Percentiles rank a stretch among this genome's conserved stretches.
phyloP scores from a whole-genome alignment of 2,797 vertebrate species.

The Spea hammondii region DNA sequence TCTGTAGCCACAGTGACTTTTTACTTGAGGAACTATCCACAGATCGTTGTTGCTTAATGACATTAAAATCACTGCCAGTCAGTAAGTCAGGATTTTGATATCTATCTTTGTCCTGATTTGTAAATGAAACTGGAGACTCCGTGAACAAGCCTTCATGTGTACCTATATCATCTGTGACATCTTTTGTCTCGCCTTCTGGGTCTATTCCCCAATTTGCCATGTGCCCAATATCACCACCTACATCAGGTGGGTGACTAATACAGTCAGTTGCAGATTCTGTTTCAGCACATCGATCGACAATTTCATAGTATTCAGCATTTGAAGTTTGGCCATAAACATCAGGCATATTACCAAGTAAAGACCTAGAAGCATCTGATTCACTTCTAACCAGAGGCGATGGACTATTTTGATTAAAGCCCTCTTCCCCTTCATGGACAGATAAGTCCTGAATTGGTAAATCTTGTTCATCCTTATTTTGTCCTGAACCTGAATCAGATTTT shows the following conservation, averaged over 20 bases:
- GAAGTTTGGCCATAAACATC: not conserved
- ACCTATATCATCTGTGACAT: conserved; percentile 26
- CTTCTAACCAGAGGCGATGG: not conserved
- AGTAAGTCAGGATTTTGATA: not conserved
- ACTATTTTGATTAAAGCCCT: accelerated
- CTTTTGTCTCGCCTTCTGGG: conserved; percentile 48
- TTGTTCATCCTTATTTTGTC: accelerated
- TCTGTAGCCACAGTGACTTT: not conserved
- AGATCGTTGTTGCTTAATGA: conserved; percentile 3
- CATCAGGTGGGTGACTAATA: not conserved
- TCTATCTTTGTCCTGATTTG: not conserved
- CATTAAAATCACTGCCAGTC: conserved; percentile 40
- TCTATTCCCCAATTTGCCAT: not conserved
- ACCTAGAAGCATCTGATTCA: not conserved
- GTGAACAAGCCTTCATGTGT: accelerated
- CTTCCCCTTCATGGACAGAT: conserved; percentile 14
- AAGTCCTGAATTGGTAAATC: conserved; percentile 20
- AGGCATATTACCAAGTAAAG: not conserved
- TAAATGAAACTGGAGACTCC: not conserved
- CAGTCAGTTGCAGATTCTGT: conserved; percentile 43
- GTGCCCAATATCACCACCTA: accelerated
- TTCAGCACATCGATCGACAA: conserved; percentile 26
- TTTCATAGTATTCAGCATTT: conserved; percentile 49
- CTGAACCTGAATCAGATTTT: not conserved
- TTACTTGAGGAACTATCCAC: not conserved